Conservation (phyloP, 2,888 invertebrate species). For the Dromius quadrimaculatus region DNA sequence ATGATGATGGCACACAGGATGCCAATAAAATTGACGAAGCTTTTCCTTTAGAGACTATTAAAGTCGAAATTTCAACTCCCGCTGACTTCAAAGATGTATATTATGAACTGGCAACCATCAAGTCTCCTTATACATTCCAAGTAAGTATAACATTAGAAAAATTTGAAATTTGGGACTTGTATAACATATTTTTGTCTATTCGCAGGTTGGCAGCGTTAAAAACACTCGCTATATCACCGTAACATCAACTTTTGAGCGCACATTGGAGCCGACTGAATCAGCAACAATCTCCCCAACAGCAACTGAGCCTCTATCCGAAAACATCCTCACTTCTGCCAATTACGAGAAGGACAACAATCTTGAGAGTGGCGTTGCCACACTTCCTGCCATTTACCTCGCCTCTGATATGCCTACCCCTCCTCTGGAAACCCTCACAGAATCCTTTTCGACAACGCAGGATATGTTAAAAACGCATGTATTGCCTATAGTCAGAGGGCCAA, state of each 20-base stretch:
- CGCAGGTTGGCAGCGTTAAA: slow-evolving; percentile 85
- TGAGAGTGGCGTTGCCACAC: slow-evolving; percentile 84
- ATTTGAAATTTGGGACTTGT: no score
- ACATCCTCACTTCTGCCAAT: slow-evolving; percentile 82
- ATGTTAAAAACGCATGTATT: slow-evolving; percentile 90
- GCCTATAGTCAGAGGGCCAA: slow-evolving; percentile 81
- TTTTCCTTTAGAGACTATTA: slow-evolving; percentile 80
- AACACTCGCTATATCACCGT: slow-evolving; percentile 90
- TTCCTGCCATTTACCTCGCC: slow-evolving; percentile 83
- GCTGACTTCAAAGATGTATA: slow-evolving; percentile 87
- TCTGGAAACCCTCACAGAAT: slow-evolving; percentile 88
- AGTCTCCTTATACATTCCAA: slow-evolving; percentile 91
- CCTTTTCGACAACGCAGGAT: slow-evolving; percentile 90
- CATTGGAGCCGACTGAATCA: slow-evolving; percentile 73
- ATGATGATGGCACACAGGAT: slow-evolving; percentile 74
- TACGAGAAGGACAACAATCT: slow-evolving; percentile 78
- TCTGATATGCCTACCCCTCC: slow-evolving; percentile 87
- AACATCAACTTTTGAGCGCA: slow-evolving; percentile 87
- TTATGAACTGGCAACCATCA: slow-evolving; percentile 90
- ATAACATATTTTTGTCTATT: no score
- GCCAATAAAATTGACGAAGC: slow-evolving; percentile 75
- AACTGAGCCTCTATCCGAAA: slow-evolving; percentile 87
- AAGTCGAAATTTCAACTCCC: slow-evolving; percentile 90
- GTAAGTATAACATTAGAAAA: slow-evolving; percentile 70
- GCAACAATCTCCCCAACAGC: slow-evolving; percentile 70